Conservation (phyloP, 2,888 invertebrate genomes). For the Metallyticus violacea region DNA sequence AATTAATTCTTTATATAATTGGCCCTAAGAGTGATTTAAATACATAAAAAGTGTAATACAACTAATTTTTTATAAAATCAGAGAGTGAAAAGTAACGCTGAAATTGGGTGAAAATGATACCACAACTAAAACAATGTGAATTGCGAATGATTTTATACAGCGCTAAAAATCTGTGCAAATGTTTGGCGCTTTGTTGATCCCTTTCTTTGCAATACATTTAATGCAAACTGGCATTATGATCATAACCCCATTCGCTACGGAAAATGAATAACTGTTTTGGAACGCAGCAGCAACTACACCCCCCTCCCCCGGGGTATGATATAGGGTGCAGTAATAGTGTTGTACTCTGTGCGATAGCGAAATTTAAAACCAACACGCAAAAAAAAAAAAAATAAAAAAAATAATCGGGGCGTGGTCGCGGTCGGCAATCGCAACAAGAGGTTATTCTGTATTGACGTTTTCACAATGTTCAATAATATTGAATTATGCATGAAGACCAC, state of each 20-base stretch:
- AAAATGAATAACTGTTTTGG: not conserved
- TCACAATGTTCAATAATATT: constrained; percentile 24
- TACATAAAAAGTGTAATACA: too few species aligned
- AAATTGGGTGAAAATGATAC: not conserved
- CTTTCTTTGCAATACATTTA: not conserved
- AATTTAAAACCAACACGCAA: constrained; percentile 3
- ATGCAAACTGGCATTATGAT: not conserved
- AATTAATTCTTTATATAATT: too few species aligned
- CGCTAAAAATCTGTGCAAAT: not conserved
- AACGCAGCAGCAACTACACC: not conserved
- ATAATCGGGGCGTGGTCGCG: constrained; percentile 10
- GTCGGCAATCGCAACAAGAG: constrained; percentile 10
- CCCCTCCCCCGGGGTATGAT: not conserved
- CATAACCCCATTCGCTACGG: not conserved
- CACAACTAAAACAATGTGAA: not conserved
- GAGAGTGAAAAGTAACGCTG: too few species aligned
- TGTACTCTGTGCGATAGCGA: not conserved
- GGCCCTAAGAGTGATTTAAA: too few species aligned
- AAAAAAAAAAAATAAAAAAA: not conserved
- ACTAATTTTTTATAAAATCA: too few species aligned
- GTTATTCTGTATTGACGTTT: constrained; percentile 25
- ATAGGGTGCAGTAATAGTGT: not conserved
- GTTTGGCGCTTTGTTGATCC: not conserved
- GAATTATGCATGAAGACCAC: constrained; percentile 21
- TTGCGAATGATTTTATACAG: not conserved